Evolutionary conservation across 35 echinoderm and acorn worm species (phyloP), one percentile per base, ranked within the genome.

Genomic region (Chiridota heheva): DNA sequence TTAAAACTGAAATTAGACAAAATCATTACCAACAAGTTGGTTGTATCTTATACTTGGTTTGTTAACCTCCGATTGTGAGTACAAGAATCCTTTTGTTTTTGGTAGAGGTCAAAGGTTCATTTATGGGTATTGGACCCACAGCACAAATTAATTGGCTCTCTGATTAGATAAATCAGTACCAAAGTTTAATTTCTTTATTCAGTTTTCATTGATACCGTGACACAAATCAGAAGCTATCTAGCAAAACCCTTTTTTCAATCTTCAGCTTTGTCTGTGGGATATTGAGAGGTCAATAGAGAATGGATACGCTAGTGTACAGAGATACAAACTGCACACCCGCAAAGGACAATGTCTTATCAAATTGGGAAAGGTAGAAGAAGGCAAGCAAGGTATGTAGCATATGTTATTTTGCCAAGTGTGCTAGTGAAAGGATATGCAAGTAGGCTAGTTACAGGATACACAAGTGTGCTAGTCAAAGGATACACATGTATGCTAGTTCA

Each of bases 331-430:
- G 7, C 73, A 85, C 42, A 60, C 32, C 57, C 31, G 88, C 16
- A 91, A 91, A 62, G 88, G 88, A 78, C 81, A 79, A 63, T 79
- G 88, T 55, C 82, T 91, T 2, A 42, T 77, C 27, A 78, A 85
- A 68, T 36, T 83, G 44, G 61, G 62, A 32, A 16, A 18, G 4
- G 28, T 29, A 28, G 5, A 42, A 28, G 25, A 89, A 70, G 86
- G 78, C 38, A 25, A 22, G 18, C 24, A 82, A 73, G 86, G 86
- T 89, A 67, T 7, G 36, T 38, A 0, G 40, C 18, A 30, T 65
- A 27, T 8, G 8, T 60, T 29, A 39, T 34, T 8, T 25, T 80
- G 29, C 31, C 17, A 36, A 35, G 2, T 20, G 41, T 51, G 10
- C 17, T 7, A 68, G 29, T 13, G 7, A 15, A 26, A 16, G 20